These are phyloP conservation scores for Chrysotoxum bicinctum DNA, from an alignment of 2,888 invertebrate genomes.

Conservation along the genomic window DNA sequence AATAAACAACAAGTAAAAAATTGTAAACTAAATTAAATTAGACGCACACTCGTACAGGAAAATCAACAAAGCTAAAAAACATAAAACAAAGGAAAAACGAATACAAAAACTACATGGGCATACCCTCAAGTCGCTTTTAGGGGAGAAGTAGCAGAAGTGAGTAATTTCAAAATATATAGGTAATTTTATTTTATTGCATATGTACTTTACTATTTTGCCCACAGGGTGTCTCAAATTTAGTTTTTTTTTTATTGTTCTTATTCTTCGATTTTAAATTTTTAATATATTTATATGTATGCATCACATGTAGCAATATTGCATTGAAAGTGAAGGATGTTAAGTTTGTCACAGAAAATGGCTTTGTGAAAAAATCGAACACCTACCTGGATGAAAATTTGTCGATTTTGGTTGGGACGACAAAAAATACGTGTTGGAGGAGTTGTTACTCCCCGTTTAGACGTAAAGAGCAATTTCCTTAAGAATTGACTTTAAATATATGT, in stretches of 20 bases:
- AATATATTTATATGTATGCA: too few relatives aligned
- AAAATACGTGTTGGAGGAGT: too few relatives aligned
- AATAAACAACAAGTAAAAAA: conserved; percentile 10
- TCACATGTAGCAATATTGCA: not conserved
- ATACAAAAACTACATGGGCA: conserved; percentile 20
- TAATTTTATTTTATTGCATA: conserved; percentile 45
- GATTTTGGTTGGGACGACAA: too few relatives aligned
- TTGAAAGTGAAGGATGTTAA: not conserved
- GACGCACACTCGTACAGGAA: conserved; percentile 24
- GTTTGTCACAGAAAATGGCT: not conserved
- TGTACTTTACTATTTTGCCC: not conserved
- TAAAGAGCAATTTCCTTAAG: too few relatives aligned
- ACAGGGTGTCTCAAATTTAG: conserved; percentile 9
- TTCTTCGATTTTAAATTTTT: not conserved
- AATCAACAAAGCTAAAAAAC: conserved; percentile 16
- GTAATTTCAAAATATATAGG: conserved; percentile 59
- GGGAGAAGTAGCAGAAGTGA: conserved; percentile 47
- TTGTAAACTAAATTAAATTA: conserved; percentile 41
- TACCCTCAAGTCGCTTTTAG: conserved; percentile 41
- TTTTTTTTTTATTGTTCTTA: not conserved
- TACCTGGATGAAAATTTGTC: too few relatives aligned
- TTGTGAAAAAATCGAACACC: too few relatives aligned
- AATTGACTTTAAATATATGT: too few relatives aligned
- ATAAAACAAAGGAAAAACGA: not conserved
- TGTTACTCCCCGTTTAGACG: too few relatives aligned